These are phyloP conservation scores for Anabas testudineus DNA, from an alignment of 2,797 vertebrate genomes.

Conservation along the genomic window DNA sequence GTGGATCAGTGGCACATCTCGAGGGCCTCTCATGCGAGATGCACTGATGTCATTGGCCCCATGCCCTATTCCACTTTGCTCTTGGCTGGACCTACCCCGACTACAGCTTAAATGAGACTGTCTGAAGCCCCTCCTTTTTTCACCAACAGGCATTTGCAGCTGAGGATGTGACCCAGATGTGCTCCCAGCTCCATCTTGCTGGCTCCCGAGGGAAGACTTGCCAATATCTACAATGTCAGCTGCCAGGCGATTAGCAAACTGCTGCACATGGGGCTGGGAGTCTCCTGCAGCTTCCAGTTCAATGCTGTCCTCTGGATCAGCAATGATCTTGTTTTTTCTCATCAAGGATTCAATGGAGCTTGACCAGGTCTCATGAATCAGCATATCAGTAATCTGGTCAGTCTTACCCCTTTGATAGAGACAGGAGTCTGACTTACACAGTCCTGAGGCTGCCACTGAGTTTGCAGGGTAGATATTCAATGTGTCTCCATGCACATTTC, in stretches of 20 bases:
- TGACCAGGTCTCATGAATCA: conserved; percentile 97
- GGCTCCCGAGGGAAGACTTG: conserved; percentile 81
- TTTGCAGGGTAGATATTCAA: conserved; percentile 86
- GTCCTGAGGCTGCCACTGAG: conserved; percentile 85
- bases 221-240: conserved; percentile 89
- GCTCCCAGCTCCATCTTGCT: conserved; percentile 80
- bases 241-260: conserved; percentile 86
- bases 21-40: conserved; percentile 72
- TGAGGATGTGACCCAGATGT: conserved; percentile 53
- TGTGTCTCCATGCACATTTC: conserved; percentile 86
- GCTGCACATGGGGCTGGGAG: conserved; percentile 85
- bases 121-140: conserved; percentile 78
- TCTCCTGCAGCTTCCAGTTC: conserved; percentile 82
- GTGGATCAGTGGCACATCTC: conserved; percentile 96
- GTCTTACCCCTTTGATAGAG: conserved; percentile 91
- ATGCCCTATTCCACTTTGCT: conserved; percentile 61
- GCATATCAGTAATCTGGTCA: conserved; percentile 94
- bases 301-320: conserved; percentile 81
- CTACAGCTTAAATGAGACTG: conserved; percentile 75
- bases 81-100: conserved; percentile 70
- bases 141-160: conserved; percentile 69
- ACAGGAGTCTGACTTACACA: conserved; percentile 98
- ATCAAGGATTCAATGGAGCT: conserved; percentile 97
- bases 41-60: conserved; percentile 55
- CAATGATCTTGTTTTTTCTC: conserved; percentile 97